Conservation (phyloP, 2,113 vertebrate species). For the Chaetops frenatus region DNA sequence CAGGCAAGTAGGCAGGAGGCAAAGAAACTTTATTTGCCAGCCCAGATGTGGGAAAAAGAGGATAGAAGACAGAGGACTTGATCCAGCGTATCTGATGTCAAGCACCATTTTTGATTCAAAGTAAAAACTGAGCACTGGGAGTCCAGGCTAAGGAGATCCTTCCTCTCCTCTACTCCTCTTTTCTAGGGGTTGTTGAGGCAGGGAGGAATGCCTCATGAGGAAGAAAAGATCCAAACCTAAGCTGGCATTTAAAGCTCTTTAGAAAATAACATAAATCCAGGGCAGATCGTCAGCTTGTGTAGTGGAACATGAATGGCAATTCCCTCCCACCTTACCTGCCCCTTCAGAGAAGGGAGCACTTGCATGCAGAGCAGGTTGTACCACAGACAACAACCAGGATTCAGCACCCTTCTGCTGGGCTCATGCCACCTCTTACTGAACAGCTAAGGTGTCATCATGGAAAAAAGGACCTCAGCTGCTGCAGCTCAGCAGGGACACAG, state of each 20-base stretch:
- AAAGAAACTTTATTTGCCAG: not conserved
- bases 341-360: not conserved
- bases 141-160: not conserved
- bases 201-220: not conserved
- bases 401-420: not conserved
- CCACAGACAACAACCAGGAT: not conserved
- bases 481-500: not conserved
- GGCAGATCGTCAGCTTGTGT: not conserved
- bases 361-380: not conserved
- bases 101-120: not conserved
- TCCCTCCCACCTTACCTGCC: not conserved
- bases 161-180: not conserved
- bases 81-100: no score
- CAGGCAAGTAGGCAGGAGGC: not conserved
- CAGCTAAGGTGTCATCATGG: not conserved
- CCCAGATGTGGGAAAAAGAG: not conserved
- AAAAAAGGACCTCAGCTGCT: not conserved
- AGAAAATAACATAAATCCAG: not conserved
- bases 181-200: not conserved
- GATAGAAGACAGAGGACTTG: not conserved
- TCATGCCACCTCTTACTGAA: not conserved
- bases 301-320: not conserved
- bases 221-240: not conserved
- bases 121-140: not conserved
- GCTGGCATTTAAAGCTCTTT: not conserved